phyloP scores from a whole-genome alignment of 2,113 vertebrate genomes.

The Indicator indicator region DNA sequence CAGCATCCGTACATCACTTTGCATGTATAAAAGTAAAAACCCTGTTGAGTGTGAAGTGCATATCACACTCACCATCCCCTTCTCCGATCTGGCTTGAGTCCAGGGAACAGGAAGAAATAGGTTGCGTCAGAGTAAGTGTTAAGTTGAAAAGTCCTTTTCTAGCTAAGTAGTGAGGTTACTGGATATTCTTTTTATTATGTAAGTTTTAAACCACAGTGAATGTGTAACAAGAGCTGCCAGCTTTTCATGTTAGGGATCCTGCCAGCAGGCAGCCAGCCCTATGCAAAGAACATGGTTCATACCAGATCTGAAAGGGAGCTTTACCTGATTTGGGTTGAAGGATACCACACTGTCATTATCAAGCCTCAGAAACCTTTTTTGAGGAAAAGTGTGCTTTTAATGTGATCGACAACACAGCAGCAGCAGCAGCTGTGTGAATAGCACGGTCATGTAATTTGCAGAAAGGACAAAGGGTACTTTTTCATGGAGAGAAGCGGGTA shows the following conservation, averaged over 20 bases:
- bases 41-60: neutral
- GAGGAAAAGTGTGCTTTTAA: neutral
- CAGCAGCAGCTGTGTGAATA: neutral
- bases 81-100: neutral
- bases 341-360: neutral
- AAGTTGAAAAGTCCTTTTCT: neutral
- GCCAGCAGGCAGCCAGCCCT: neutral
- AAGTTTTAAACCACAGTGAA: neutral
- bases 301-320: neutral
- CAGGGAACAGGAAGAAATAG: neutral
- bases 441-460: neutral
- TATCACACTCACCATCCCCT: fast-evolving
- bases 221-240: neutral
- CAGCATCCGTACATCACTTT: neutral
- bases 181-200: neutral
- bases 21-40: neutral
- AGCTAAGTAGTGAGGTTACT: neutral
- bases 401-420: neutral
- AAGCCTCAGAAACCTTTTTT: neutral
- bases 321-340: neutral
- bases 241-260: neutral
- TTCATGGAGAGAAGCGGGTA: neutral
- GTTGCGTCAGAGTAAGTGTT: neutral
- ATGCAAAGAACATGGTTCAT: neutral
- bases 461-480: neutral